These are phyloP conservation scores for Thunnus maccoyii DNA, from an alignment of 2,113 vertebrate species.

Conservation along the genomic window DNA sequence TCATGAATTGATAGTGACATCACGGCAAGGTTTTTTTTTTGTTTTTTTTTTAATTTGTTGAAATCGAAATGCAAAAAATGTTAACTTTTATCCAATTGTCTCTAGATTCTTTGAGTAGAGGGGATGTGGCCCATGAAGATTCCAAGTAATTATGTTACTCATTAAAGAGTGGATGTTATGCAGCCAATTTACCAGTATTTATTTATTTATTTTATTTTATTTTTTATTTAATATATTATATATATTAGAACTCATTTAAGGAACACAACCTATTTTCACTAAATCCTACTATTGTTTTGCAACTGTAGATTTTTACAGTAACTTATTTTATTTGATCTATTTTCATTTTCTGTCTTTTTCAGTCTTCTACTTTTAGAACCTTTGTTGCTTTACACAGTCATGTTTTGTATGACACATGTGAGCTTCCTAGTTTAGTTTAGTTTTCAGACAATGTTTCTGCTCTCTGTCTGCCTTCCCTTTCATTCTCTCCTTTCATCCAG, in stretches of 20 bases:
- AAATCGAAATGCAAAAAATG: conserved; percentile 65
- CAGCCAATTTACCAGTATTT: conserved; percentile 47
- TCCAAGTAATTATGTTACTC: conserved; percentile 75
- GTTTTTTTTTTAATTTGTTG: conserved; percentile 60
- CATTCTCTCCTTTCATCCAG: conserved; percentile 78
- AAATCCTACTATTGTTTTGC: conserved; percentile 22
- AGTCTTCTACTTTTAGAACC: conserved; percentile 22
- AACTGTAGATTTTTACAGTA: conserved; percentile 23
- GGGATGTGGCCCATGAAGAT: conserved; percentile 74
- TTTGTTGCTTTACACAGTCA: conserved; percentile 24
- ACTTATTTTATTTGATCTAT: conserved; percentile 2
- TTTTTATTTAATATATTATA: not conserved
- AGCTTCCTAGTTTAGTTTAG: conserved; percentile 51
- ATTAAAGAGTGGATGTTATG: conserved; percentile 73
- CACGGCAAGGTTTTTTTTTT: conserved; percentile 12
- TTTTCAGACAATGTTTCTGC: conserved; percentile 69
- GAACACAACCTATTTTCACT: not conserved
- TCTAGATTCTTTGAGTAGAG: conserved; percentile 75
- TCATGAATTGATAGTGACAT: conserved; percentile 47
- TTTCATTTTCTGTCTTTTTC: conserved; percentile 17
- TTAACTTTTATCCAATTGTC: conserved; percentile 76
- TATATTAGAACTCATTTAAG: conserved; percentile 11
- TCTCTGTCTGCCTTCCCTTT: conserved; percentile 76
- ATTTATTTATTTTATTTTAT: conserved; percentile 19
- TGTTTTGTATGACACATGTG: conserved; percentile 20